Evolutionary conservation across 2,113 vertebrate species (phyloP), one percentile per base, ranked within the genome.

Genomic region (Leiothrix lutea): DNA sequence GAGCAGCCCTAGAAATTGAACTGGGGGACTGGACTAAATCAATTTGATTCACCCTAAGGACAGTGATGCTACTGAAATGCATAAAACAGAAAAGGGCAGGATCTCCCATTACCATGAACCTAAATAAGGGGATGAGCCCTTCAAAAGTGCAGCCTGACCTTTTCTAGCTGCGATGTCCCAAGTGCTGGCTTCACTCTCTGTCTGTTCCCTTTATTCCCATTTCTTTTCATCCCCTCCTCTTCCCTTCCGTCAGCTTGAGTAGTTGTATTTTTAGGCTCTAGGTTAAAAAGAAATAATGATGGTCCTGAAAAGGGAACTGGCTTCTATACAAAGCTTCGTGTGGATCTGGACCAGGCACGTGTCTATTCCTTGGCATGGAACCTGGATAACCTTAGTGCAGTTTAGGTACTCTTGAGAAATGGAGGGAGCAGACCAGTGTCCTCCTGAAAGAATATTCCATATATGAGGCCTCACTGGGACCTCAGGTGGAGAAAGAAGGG

Each of bases 1-100:
- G 23, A 97, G 56, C 64, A 89, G 87, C 58, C 77, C 85, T 91
- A 92, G 91, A 95, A 95, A 96, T 96, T 92, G 82, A 96, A 89
- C 67, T 92, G 70, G 79, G 78, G 14, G 47, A 80, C 80, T 75
- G 85, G 77, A 83, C 64, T 96, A 96, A 97, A 95, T 97, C 93
- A 89, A 91, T 97, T 95, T 83, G 77, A 85, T 94, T 95, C 93
- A 91, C 91, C 48, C 65, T 89, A 90, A 94, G 80, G 70, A 90
- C 70, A 96, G 82, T 87, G 74, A 75, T 67, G 79, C 92, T 89
- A 40, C 58, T 80, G 64, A 96, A 96, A 92, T 75, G 64, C 60
- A 85, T 60, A 72, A 53, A 86, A 80, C 45, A 80, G 58, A 91
- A 83, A 62, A 85, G 85, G 82, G 70, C 53, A 92, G 81, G 48